Evolutionary conservation across 23 tunicate genomes (phyloP), one percentile per base, ranked within the genome.

Genomic region (Diplosoma virens): DNA sequence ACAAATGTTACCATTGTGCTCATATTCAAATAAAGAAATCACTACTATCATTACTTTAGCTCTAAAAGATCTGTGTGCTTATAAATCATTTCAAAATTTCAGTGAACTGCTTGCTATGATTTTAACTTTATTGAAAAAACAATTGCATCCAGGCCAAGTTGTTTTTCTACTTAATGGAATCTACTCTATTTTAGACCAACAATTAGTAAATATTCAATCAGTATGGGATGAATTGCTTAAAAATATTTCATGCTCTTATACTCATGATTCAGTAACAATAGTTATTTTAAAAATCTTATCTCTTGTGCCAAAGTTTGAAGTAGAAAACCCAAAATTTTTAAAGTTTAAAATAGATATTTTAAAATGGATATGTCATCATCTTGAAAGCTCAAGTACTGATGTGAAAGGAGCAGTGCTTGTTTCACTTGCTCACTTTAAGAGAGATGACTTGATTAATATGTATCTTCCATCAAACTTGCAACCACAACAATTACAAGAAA

Each of bases 51-150:
- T 64, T 55, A 59, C 58, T 32, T 26, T 80, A 31, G 81, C 73
- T 33, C 16, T 87, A 22, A 72, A 33, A 33, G 80, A 56, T 2
- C 36, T 87, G 30, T 87, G 93, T 29, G 24, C 50, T 4, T 30
- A 31, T 20, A 30, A 70, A 30, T 84, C 93, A 3, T 58, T 58
- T 26, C 78, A 80, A 66, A 41, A 87, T 74, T 58, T 36, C 28
- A 64, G 85, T 53, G 93, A 87, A 31, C 36, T 81, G 79, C 37
- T 87, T 3, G 76, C 76, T 47, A 46, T 76, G 21, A 35, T 77
- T 45, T 47, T 48, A 0, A 17, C 52, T 1, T 1, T 59, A 23
- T 18, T 74, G 3, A 50, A 54, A 7, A 46, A 33, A 14, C 33
- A 59, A 3, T 25, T 37, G 1, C 58, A 48, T 25, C 22, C 45